Conservation (phyloP, 2,797 vertebrate species). For the Phoeniculus purpureus region DNA sequence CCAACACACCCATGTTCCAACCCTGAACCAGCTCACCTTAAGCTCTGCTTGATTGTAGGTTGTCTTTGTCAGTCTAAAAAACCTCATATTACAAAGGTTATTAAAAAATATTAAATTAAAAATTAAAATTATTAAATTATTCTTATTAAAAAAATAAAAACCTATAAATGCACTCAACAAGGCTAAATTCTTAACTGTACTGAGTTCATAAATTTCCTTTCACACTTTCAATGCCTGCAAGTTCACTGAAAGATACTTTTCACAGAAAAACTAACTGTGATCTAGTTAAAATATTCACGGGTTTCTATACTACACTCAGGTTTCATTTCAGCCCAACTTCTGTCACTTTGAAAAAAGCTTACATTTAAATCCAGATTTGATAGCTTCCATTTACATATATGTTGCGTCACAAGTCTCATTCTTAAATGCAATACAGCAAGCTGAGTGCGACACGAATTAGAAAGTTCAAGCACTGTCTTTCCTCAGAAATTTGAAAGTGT, state of each 20-base stretch:
- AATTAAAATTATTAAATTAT: no score
- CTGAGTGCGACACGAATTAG: not conserved
- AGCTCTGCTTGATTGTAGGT: not conserved
- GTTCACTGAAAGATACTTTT: not conserved
- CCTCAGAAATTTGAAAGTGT: not conserved
- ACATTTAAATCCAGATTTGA: not conserved
- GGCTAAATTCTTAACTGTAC: not conserved
- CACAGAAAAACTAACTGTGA: not conserved
- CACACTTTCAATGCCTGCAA: not conserved
- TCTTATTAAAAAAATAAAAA: not conserved
- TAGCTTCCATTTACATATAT: not conserved
- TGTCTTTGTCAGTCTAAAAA: not conserved
- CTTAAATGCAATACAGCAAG: not conserved
- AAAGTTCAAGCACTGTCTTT: not conserved
- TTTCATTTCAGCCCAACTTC: not conserved
- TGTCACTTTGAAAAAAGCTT: not conserved
- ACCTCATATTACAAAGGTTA: not conserved
- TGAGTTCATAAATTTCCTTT: not conserved
- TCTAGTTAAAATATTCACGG: not conserved
- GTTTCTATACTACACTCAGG: not conserved
- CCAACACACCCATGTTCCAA: accelerated
- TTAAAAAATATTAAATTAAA: no score
- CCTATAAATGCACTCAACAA: not conserved
- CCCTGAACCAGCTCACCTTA: not conserved
- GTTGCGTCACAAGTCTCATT: not conserved